Percentiles rank a stretch among this genome's conserved stretches.
Conservation (phyloP, 2,113 vertebrate genomes). For the Clinocottus analis region DNA sequence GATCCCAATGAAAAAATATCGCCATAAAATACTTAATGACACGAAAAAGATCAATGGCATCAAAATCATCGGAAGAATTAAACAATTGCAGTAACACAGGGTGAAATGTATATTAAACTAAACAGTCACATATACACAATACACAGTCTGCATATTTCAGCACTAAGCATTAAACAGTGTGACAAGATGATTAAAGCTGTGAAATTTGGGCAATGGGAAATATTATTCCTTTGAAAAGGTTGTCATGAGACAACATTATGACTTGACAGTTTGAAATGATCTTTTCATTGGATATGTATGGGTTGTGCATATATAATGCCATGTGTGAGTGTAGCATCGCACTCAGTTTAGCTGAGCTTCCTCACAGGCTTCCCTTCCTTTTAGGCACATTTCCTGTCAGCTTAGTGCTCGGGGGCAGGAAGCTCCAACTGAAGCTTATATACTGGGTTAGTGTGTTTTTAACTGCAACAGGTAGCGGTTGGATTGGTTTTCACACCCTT, state of each 20-base stretch:
- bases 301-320: neutral
- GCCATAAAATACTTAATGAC: neutral
- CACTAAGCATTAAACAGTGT: neutral
- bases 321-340: neutral
- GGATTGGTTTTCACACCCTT: constrained; percentile 56
- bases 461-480: constrained; percentile 51
- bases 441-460: constrained; percentile 32
- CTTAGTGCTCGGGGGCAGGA: constrained; percentile 44
- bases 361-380: constrained; percentile 13
- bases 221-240: neutral
- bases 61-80: neutral
- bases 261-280: neutral
- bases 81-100: neutral
- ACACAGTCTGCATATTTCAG: neutral
- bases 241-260: neutral
- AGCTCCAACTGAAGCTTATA: constrained; percentile 16
- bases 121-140: neutral
- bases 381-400: constrained; percentile 43
- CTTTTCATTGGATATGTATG: neutral
- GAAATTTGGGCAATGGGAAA: neutral
- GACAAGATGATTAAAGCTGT: neutral
- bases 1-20: neutral
- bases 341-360: neutral
- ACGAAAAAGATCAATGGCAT: neutral
- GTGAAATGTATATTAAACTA: neutral